phyloP scores from a whole-genome alignment of 2,888 invertebrate species.

The Lithophane ornitopus region DNA sequence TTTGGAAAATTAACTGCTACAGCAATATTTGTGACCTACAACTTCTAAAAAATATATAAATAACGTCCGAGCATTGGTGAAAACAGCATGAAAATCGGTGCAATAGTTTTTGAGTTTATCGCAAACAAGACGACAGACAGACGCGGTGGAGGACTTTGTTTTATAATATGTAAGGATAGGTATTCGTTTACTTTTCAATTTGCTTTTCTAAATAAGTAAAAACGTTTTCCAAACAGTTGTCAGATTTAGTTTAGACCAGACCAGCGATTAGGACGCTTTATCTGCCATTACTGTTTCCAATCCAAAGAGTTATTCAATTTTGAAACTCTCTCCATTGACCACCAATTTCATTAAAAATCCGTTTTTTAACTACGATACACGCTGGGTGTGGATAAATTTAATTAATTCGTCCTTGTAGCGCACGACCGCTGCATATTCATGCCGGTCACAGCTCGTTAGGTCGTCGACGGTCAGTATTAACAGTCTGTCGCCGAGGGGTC shows the following conservation, averaged over 20 bases:
- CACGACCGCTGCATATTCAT: conserved; percentile 85
- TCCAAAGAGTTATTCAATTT: not conserved
- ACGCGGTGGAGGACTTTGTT: too few relatives aligned
- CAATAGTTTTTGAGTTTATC: too few relatives aligned
- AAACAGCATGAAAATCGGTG: too few relatives aligned
- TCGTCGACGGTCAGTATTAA: conserved; percentile 85
- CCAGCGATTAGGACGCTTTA: not conserved
- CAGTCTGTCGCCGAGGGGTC: conserved; percentile 78
- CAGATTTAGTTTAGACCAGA: not conserved
- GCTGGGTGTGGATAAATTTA: conserved; percentile 78
- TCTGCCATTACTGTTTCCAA: not conserved
- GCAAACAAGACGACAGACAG: too few relatives aligned
- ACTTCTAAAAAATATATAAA: not conserved
- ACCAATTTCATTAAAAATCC: conserved; percentile 39
- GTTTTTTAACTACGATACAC: conserved; percentile 46
- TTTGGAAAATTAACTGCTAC: not conserved
- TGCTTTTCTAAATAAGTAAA: too few relatives aligned
- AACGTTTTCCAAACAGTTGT: not conserved
- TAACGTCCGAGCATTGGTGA: too few relatives aligned
- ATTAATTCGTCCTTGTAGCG: conserved; percentile 82
- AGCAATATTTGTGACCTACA: not conserved
- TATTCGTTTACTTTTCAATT: not conserved
- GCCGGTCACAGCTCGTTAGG: conserved; percentile 88
- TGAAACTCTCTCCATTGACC: not conserved
- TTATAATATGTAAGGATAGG: too few relatives aligned